phyloP scores from a whole-genome alignment of 2,113 vertebrate species.

The Hydropotes inermis region DNA sequence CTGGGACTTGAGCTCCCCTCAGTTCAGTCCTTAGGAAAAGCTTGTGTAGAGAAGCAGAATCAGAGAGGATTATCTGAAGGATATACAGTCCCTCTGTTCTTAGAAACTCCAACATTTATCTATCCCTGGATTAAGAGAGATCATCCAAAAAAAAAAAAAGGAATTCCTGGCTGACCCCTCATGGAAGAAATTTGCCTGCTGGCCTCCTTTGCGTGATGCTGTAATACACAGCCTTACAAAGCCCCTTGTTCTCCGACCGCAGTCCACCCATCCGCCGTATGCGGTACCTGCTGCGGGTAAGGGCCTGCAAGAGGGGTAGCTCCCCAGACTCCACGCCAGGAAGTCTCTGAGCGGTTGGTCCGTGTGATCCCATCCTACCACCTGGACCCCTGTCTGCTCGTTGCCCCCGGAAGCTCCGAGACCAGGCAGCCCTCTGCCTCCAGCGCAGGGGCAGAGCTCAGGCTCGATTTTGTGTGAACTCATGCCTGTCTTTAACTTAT shows the following conservation, averaged over 20 bases:
- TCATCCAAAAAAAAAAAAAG: neutral
- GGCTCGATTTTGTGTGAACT: neutral
- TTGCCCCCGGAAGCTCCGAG: neutral
- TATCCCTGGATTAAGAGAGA: constrained; percentile 7
- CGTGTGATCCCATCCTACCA: neutral
- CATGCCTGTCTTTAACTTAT: neutral
- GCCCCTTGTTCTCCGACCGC: neutral
- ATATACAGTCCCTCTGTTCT: neutral
- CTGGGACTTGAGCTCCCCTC: neutral
- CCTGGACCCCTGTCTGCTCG: rapidly evolving
- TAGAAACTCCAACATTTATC: constrained; percentile 6
- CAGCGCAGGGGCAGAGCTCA: neutral
- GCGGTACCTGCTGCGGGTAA: neutral
- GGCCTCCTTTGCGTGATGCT: neutral
- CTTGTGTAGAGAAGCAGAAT: constrained; percentile 32
- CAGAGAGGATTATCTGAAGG: neutral
- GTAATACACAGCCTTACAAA: neutral
- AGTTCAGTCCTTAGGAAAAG: neutral
- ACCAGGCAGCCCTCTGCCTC: neutral
- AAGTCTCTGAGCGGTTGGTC: neutral
- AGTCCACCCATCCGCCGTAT: neutral
- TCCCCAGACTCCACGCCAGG: neutral
- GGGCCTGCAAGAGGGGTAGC: neutral
- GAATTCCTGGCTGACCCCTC: neutral
- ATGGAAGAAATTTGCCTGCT: neutral